Conservation (phyloP, 2,888 invertebrate species). For the Polydrusus tereticollis region DNA sequence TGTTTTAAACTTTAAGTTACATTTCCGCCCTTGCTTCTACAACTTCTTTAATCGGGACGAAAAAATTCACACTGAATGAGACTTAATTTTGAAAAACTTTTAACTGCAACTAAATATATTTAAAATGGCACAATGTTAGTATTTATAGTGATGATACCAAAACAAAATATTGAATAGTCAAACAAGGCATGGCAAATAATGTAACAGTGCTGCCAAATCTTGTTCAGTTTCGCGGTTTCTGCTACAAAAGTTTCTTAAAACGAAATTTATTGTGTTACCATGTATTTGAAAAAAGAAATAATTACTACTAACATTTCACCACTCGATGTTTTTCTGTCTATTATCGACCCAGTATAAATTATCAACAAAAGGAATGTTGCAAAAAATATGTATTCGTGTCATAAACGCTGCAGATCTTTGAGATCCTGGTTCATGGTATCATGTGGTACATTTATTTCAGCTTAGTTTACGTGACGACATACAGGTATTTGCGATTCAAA, state of each 20-base stretch:
- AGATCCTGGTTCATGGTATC: not conserved
- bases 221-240: too few species aligned
- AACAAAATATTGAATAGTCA: too few species aligned
- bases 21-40: conserved; percentile 27
- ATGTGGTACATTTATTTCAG: not conserved
- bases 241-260: too few species aligned
- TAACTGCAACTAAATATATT: not conserved
- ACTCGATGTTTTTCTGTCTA: not conserved
- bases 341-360: not conserved
- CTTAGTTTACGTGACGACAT: conserved; percentile 22
- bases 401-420: conserved; percentile 24
- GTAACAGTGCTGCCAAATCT: too few species aligned
- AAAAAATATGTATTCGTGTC: conserved; percentile 14
- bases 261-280: too few species aligned
- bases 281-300: not conserved
- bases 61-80: conserved; percentile 21
- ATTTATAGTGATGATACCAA: too few species aligned
- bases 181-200: too few species aligned
- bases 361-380: conserved; percentile 31
- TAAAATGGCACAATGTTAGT: not conserved
- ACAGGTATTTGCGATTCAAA: conserved; percentile 20
- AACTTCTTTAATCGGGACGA: conserved; percentile 16
- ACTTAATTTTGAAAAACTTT: conserved; percentile 15
- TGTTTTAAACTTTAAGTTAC: conserved; percentile 24
- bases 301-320: not conserved